These are phyloP conservation scores for Euwallacea similis DNA, from an alignment of 1,140 invertebrate species.

Conservation along the genomic window DNA sequence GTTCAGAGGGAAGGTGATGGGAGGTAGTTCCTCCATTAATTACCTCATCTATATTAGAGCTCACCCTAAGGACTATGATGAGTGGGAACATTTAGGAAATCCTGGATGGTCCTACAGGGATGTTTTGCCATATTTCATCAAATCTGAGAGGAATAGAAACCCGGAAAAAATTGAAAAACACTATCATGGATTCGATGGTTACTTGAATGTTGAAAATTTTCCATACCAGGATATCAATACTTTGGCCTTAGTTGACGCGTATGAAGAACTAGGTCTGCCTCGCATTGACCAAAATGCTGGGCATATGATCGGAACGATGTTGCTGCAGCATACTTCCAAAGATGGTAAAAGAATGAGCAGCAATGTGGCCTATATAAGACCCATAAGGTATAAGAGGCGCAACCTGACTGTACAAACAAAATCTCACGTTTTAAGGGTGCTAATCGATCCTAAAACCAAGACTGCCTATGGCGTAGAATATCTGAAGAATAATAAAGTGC, in stretches of 20 bases:
- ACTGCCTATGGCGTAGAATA: constrained; percentile 71
- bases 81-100: constrained; percentile 57
- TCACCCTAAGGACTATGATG: constrained; percentile 58
- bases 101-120: constrained; percentile 58
- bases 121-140: constrained; percentile 59
- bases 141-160: constrained; percentile 59
- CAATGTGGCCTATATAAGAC: constrained; percentile 72
- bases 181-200: constrained; percentile 62
- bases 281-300: constrained; percentile 61
- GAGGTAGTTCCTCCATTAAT: constrained; percentile 59
- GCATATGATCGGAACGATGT: constrained; percentile 61
- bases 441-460: constrained; percentile 72
- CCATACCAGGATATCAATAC: constrained; percentile 63
- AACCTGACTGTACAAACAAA: constrained; percentile 74
- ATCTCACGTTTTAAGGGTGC: constrained; percentile 68
- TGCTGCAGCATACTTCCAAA: constrained; percentile 61
- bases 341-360: constrained; percentile 70
- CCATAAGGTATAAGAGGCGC: constrained; percentile 65
- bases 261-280: constrained; percentile 61
- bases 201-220: constrained; percentile 64
- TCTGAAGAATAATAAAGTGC: constrained; percentile 55
- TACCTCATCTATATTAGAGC: constrained; percentile 62
- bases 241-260: constrained; percentile 60
- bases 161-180: constrained; percentile 54
- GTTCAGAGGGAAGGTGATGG: constrained; percentile 59